A percentile compares a stretch with the other conserved stretches of the same genome.
Evolutionary conservation across 2,888 invertebrate genomes (phyloP).

Genomic region (Metalampra italica): DNA sequence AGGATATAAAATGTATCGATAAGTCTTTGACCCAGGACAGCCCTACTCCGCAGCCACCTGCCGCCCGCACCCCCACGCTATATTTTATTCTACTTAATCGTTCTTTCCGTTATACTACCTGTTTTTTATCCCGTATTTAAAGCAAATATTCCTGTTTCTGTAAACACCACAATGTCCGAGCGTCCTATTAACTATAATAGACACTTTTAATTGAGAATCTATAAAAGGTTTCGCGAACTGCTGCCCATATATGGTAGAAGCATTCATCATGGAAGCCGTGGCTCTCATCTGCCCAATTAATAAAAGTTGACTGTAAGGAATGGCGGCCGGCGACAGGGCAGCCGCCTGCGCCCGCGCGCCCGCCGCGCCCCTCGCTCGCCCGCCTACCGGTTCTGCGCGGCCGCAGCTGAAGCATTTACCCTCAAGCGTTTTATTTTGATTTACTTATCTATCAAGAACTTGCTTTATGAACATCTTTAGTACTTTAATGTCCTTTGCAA

Average conservation of each 20-base stretch:
- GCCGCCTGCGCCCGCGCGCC: slow-evolving; percentile 44
- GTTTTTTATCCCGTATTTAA: slow-evolving; percentile 70
- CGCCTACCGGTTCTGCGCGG: slow-evolving; percentile 57
- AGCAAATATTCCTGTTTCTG: slow-evolving; percentile 75
- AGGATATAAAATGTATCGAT: slow-evolving; percentile 5
- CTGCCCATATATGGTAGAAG: slow-evolving; percentile 66
- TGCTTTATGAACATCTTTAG: slow-evolving; percentile 8
- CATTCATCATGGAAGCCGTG: slow-evolving; percentile 73
- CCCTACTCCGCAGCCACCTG: slow-evolving; percentile 67
- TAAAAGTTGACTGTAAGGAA: slow-evolving; percentile 75
- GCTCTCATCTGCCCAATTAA: slow-evolving; percentile 79
- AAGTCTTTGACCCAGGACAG: slow-evolving; percentile 26
- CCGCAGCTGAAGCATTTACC: slow-evolving; percentile 64
- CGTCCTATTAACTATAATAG: slow-evolving; percentile 75
- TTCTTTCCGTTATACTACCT: slow-evolving; percentile 76
- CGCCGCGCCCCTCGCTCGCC: slow-evolving; percentile 38
- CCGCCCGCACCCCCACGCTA: slow-evolving; percentile 75
- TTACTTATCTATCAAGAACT: slow-evolving; percentile 59
- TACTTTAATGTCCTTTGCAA: slow-evolving; percentile 4
- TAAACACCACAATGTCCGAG: slow-evolving; percentile 60
- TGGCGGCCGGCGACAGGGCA: slow-evolving; percentile 57
- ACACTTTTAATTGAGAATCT: slow-evolving; percentile 78
- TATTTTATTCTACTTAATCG: slow-evolving; percentile 78
- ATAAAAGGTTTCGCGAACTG: slow-evolving; percentile 77
- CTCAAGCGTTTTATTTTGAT: slow-evolving; percentile 73